Percentiles rank a stretch among this genome's conserved stretches.
These are phyloP conservation scores for Microctenopoma stevenorrisi DNA, from an alignment of 2,797 vertebrate species.

Conservation along the genomic window DNA sequence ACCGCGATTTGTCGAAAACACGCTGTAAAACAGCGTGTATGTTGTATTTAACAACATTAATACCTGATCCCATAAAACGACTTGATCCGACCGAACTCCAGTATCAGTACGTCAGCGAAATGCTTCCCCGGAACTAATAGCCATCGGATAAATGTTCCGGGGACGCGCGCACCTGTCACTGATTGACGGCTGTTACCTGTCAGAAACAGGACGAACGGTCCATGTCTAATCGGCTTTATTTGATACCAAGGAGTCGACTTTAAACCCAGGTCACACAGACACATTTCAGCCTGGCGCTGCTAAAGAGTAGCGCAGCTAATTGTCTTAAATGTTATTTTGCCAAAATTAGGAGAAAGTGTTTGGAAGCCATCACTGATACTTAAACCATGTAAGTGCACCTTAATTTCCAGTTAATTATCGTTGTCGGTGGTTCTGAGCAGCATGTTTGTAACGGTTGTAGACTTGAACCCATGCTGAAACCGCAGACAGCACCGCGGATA, in stretches of 20 bases:
- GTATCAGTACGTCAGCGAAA: constrained; percentile 49
- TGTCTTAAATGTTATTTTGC: neutral
- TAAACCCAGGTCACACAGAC: neutral
- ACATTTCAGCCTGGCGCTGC: neutral
- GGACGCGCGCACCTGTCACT: constrained; percentile 51
- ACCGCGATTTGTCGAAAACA: rapidly evolving
- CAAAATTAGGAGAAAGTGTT: constrained; percentile 19
- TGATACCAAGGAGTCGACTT: rapidly evolving
- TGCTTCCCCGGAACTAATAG: constrained; percentile 27
- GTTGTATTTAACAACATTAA: neutral
- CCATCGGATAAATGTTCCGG: constrained; percentile 49
- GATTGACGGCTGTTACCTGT: constrained; percentile 29
- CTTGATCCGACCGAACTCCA: neutral
- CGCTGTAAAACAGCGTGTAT: neutral
- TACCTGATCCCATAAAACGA: neutral
- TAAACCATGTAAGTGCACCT: constrained; percentile 67
- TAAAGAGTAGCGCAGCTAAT: neutral
- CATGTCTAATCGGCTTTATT: neutral
- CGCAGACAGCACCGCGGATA: constrained; percentile 24
- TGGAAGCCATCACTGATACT: constrained; percentile 3
- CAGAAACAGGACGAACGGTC: neutral
- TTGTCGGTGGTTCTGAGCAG: rapidly evolving
- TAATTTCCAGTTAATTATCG: rapidly evolving
- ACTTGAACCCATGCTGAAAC: neutral
- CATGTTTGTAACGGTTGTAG: neutral